Evolutionary conservation across 2,113 vertebrate species (phyloP), one percentile per base, ranked within the genome.

Genomic region (Sialia sialis): DNA sequence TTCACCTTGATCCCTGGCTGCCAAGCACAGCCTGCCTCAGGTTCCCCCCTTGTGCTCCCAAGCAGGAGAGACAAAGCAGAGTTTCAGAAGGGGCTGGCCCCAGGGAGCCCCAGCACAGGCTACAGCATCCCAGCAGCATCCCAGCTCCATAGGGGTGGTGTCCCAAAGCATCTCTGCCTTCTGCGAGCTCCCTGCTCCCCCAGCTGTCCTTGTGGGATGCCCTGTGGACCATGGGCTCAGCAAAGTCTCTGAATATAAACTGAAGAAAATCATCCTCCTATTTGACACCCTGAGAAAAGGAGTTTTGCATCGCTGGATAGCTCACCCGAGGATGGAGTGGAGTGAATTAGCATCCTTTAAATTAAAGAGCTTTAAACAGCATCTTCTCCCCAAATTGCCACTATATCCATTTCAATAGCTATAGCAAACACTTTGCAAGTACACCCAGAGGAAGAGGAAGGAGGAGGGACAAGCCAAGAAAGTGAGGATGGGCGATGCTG

Each of bases 351-450:
- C 84, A 87, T 88, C 68, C 89, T 89, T 95, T 93, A 92, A 94
- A 91, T 94, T 93, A 93, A 96, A 94, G 91, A 94, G 89, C 89
- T 91, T 94, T 89, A 87, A 93, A 80, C 68, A 74, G 79, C 55
- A 72, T 88, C 87, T 91, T 90, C 59, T 93, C 68, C 72, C 75
- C 82, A 95, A 84, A 93, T 44, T 84, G 89, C 77, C 51, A 78
- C 74, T 88, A 84, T 72, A 93, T 83, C 68, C 75, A 70, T 85
- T 86, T 77, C 87, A 70, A 56, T 51, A 87, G 60, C 74, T 56
- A 70, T 0, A 86, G 86, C 72, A 90, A 91, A 62, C 70, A 56
- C 49, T 91, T 86, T 73, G n/a, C 79, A 87, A 95, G 63, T 56
- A 70, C 85, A 83, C 72, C 85, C 85, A 95, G 82, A 95, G 92